Conservation (phyloP, 2,113 vertebrate species). For the Regulus satrapa region DNA sequence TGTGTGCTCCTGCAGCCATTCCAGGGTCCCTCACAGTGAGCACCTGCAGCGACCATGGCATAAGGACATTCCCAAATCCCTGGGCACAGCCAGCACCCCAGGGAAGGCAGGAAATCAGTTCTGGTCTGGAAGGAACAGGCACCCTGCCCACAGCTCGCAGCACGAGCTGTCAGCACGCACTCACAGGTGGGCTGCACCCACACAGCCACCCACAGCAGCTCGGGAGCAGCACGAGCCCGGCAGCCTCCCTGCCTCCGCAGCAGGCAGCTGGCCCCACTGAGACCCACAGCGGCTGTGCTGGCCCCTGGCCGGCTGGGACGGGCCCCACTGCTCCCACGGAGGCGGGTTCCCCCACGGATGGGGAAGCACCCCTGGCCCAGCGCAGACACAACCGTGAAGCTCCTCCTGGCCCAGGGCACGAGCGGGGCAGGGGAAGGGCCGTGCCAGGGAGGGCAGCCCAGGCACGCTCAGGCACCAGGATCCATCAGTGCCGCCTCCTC, state of each 20-base stretch:
- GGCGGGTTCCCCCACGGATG: background rate
- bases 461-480: background rate
- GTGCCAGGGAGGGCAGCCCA: background rate
- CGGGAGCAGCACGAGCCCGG: background rate
- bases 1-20: background rate
- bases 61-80: rapidly evolving
- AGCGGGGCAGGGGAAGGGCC: background rate
- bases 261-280: background rate
- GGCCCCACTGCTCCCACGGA: rapidly evolving
- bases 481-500: background rate
- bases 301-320: background rate
- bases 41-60: background rate
- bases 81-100: background rate
- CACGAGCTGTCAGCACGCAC: rapidly evolving
- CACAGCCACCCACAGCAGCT: background rate
- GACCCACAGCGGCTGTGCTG: rapidly evolving
- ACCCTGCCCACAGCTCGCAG: background rate
- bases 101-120: background rate
- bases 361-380: background rate
- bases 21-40: rapidly evolving
- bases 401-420: background rate
- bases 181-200: background rate
- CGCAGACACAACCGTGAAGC: background rate
- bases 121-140: background rate
- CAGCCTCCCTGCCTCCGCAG: background rate